Base-by-base conservation (phyloP, 2,113 vertebrate species). In the Manacus vitellinus region DNA sequence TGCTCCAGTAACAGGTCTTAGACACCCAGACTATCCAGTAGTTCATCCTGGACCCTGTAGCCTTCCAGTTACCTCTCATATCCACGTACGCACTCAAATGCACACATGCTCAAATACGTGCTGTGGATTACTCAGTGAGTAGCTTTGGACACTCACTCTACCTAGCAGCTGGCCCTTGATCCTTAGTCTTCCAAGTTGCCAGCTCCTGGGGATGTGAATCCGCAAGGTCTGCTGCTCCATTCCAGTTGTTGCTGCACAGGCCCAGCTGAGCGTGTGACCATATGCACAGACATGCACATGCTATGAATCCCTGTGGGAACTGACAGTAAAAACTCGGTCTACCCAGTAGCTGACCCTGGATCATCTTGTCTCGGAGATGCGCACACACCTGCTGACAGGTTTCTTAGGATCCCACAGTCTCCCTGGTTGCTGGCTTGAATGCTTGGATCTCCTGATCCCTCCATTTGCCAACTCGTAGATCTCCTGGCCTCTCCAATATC, bases 251-350 rank as follows among this genome's bases (percentile, higher is more conserved):
- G 44, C 33, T 75, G 3, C 41, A 9, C 27, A 44, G n/a, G 44
- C 35, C 13, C 20, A 11, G 8, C 2, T 63, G 52, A 33, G 11
- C 27, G 4, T 10, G 35, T 63, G 59, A 43, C 21, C 0, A 0
- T 39, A 3, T 4, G 6, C 17, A 19, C 8, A 43, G 39, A 31
- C 5, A 2, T 10, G 9, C 12, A 23, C 5, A 10, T 10, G 15
- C 11, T 54, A 2, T 79, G 62, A 30, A 12, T 63, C 24, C 11
- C 43, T 58, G 31, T 28, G 33, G 23, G 23, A 71, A 14, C 30
- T 74, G 59, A n/a, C 20, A 3, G 37, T 61, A 52, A 22, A 9
- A 67, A 20, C 16, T 44, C 4, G 2, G 35, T 39, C 15, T 75
- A 3, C n/a, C 4, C 24, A 27, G 11, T 6, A 72, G 18, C 23